Evolutionary conservation across 2,113 vertebrate species (phyloP), one percentile per base, ranked within the genome.

Genomic region (Abramis brama): DNA sequence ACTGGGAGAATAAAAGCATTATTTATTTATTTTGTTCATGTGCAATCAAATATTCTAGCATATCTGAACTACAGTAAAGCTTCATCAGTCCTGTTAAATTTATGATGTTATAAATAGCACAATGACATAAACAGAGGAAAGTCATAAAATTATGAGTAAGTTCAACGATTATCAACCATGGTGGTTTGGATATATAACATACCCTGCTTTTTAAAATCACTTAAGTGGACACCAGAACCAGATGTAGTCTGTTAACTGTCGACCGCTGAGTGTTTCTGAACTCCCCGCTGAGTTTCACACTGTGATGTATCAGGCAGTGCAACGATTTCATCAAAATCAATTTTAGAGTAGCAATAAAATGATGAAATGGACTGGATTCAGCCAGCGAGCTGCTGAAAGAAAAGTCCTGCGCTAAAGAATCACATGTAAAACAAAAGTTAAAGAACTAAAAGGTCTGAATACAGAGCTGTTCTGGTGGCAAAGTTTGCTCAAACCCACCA

Each of bases 301-400:
- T 73, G 70, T n/a, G 21, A 43, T 43, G 5, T 3, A 43, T n/a
- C 70, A 43, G 9, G 10, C 36, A 73, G 70, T 43, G 36, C 70
- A 73, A 73, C 21, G 10, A 43, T 43, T 73, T 73, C 21, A 71
- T 71, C 68, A 43, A 71, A 71, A 36, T 73, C 70, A 43, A 11
- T 73, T 39, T n/a, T 39, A 73, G 36, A 39, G 70, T n/a, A 13
- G 5, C n/a, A 71, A 71, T 23, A 71, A 23, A 71, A 71, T 71
- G 4, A 73, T n/a, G 36, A 73, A 71, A 23, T 21, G 9, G 19
- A 39, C 33, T 39, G 11, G 17, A 70, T 36, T 70, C 33, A 70
- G 66, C 68, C 33, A 70, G 17, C 3, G 7, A 15, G 33, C 3
- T 36, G 66, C 66, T 70, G 19, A 70, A 39, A 70, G 68, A 70